Evolutionary conservation across 2,113 vertebrate species (phyloP), one percentile per base, ranked within the genome.

Genomic region (Chionodraco myersi): DNA sequence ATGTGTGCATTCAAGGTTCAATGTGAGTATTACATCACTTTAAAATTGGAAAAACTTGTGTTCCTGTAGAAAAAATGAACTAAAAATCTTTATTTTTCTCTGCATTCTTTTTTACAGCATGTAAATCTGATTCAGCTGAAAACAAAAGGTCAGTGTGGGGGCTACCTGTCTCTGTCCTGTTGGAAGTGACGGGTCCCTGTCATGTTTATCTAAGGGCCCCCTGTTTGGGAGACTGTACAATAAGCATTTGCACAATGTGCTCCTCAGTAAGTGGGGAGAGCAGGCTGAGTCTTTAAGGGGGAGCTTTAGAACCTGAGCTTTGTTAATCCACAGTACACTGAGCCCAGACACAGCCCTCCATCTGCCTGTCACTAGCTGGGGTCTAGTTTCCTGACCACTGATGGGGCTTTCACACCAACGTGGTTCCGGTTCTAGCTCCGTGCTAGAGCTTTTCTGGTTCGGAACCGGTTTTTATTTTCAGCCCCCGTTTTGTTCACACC

Each of bases 331-430:
- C 23, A 70, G 59, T 56, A 41, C 77, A 44, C 72, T 54, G 65
- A 84, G 75, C 53, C 75, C 58, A 48, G 65, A 76, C 59, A 73
- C 61, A 67, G 65, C 81, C 64, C 75, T 82, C 90, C 85, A 91
- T 90, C 88, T 90, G 30, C 30, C 30, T 30, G 30, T 30, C 30
- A 30, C 30, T 30, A 30, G 30, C 3, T 30, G 30, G 30, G 30
- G 30, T 4, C 30, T 30, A 30, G 30, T 30, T 30, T 30, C 30
- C 3, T 26, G 36, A 41, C 6, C 6, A 41, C 44, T 26, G 34
- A 26, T 26, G 2, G 26, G 26, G 26, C 26, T 26, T 26, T 26
- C 26, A 26, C 26, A 26, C 26, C 26, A 26, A 26, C 26, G 26
- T 2, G 26, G 26, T 26, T 26, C 26, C 26, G 2, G 26, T 26